A percentile compares a stretch with the other conserved stretches of the same genome.
Evolutionary conservation across 1,140 invertebrate genomes (phyloP).

Genomic region (Zelostemma sp.): DNA sequence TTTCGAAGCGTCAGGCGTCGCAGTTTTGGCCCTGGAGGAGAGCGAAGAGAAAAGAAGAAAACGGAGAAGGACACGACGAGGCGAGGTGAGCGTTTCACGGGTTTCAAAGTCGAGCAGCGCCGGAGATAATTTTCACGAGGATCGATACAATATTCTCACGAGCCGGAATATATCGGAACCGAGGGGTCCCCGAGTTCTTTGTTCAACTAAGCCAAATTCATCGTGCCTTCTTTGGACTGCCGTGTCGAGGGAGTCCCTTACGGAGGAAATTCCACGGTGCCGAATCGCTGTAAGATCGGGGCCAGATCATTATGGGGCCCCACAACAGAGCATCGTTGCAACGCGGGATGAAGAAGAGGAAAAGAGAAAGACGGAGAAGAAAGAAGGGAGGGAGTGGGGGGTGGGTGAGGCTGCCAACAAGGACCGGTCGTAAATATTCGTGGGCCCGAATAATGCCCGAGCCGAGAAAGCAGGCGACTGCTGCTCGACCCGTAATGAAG

Average conservation of each 20-base stretch:
- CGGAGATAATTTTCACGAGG: slow-evolving; percentile 33
- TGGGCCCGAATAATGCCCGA: slow-evolving; percentile 53
- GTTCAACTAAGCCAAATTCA: slow-evolving; percentile 38
- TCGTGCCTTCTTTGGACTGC: slow-evolving; percentile 17
- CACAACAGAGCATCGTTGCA: slow-evolving; percentile 32
- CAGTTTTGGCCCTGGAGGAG: background rate
- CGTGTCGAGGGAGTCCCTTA: slow-evolving; percentile 32
- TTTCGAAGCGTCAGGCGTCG: background rate
- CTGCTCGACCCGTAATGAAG: slow-evolving; percentile 67
- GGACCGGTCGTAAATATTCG: slow-evolving; percentile 67
- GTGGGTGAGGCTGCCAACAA: slow-evolving; percentile 17
- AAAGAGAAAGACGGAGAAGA: background rate
- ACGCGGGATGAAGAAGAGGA: background rate
- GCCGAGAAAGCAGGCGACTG: slow-evolving; percentile 52
- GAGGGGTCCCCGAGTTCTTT: slow-evolving; percentile 33
- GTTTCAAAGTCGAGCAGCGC: slow-evolving; percentile 12
- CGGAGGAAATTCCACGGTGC: slow-evolving; percentile 40
- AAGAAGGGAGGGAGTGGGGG: background rate
- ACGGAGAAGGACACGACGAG: too few species aligned
- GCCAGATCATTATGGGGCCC: slow-evolving; percentile 63
- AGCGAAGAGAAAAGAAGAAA: slow-evolving; percentile 15
- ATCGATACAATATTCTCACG: slow-evolving; percentile 43
- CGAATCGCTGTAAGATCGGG: slow-evolving; percentile 60
- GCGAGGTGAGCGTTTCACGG: slow-evolving; percentile 36
- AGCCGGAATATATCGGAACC: slow-evolving; percentile 26